These are phyloP conservation scores for Merluccius polli DNA, from an alignment of 2,797 vertebrate genomes.

Conservation along the genomic window DNA sequence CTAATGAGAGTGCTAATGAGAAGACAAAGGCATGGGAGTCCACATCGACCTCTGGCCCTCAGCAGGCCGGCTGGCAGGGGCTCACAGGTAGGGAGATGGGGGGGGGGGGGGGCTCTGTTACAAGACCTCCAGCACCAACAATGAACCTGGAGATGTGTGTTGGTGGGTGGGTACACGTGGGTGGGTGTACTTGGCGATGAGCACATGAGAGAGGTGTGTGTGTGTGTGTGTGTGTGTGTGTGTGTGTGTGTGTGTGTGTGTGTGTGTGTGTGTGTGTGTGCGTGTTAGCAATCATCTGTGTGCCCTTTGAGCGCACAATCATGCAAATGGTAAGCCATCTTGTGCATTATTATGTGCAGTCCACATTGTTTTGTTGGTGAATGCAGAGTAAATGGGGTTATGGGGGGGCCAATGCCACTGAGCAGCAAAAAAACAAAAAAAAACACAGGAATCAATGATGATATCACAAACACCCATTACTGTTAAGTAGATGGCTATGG, in stretches of 20 bases:
- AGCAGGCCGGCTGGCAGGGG: conserved; percentile 38
- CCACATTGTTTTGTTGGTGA: not conserved
- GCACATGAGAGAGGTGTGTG: conserved; percentile 5
- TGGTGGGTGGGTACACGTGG: conserved; percentile 14
- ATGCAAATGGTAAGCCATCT: conserved; percentile 23
- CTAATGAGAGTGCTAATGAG: too few species aligned
- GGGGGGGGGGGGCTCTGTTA: conserved; percentile 25
- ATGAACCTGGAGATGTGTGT: conserved; percentile 15
- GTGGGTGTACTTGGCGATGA: conserved; percentile 11
- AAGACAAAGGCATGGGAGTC: conserved; percentile 66
- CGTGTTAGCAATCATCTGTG: not conserved
- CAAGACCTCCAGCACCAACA: conserved; percentile 26
- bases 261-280: conserved; percentile 6
- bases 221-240: conserved; percentile 13
- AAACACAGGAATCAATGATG: not conserved
- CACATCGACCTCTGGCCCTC: conserved; percentile 67
- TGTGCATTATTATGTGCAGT: conserved; percentile 22
- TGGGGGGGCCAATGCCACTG: conserved; percentile 9
- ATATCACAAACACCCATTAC: too few species aligned
- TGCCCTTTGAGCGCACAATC: not conserved
- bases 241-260: conserved; percentile 4
- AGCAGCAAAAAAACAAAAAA: not conserved
- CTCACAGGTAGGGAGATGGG: conserved; percentile 41
- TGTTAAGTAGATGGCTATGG: too few species aligned
- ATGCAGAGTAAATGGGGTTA: not conserved